These are phyloP conservation scores for Oxytorus armatus DNA, from an alignment of 2,888 invertebrate genomes.

Conservation along the genomic window DNA sequence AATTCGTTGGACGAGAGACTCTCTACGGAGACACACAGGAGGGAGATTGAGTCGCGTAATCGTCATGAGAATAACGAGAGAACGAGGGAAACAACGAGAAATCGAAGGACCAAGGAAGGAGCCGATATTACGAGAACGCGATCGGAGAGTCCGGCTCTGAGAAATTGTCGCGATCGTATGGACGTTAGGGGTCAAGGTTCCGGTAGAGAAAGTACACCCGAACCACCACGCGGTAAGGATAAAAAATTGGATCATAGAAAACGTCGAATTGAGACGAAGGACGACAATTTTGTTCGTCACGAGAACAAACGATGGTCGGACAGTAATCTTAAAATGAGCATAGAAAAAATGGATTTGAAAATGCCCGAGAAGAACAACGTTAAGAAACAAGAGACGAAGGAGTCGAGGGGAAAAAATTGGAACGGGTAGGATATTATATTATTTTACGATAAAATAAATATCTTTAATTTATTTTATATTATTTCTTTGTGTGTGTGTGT, in stretches of 20 bases:
- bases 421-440: constrained; percentile 79
- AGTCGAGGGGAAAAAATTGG: constrained; percentile 73
- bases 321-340: constrained; percentile 25
- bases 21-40: constrained; percentile 65
- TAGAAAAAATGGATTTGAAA: constrained; percentile 70
- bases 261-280: constrained; percentile 67
- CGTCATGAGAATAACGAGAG: constrained; percentile 52
- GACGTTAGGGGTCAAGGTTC: constrained; percentile 86
- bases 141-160: constrained; percentile 70
- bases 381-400: constrained; percentile 62
- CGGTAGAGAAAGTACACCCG: constrained; percentile 88
- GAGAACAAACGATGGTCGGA: constrained; percentile 71
- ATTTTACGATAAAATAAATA: too few species aligned
- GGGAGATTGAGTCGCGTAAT: constrained; percentile 64
- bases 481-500: not conserved
- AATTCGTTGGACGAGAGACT: constrained; percentile 65
- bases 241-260: constrained; percentile 75
- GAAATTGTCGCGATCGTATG: constrained; percentile 67
- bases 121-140: constrained; percentile 66
- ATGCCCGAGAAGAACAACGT: constrained; percentile 65
- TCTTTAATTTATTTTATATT: not conserved
- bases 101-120: constrained; percentile 64
- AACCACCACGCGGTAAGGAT: constrained; percentile 80
- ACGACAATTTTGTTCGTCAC: constrained; percentile 50
- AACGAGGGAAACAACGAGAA: constrained; percentile 46